Base-by-base conservation (phyloP, 1,140 invertebrate species). In the Chrysomallon squamiferum region DNA sequence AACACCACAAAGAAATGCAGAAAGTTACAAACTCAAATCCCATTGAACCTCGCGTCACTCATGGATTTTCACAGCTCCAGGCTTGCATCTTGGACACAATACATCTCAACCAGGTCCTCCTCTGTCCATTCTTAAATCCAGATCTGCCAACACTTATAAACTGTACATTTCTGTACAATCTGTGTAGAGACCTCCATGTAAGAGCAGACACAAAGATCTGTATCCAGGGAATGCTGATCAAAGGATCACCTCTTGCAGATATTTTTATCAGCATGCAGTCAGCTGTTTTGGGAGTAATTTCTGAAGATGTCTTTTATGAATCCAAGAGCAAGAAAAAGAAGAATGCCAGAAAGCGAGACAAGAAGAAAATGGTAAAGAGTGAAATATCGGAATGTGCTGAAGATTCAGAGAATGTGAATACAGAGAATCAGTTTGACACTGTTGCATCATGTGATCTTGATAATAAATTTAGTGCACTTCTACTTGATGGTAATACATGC, bases 11-110 rank as follows among this genome's bases (percentile, higher is more conserved):
- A 20, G 62, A 64, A 11, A 20, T 27, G 11, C 70, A 65, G 7
- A 66, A 75, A 35, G 72, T 78, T 45, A 75, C 66, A 15, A 68
- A 60, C 13, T 70, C 66, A 50, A 66, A 72, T 63, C 65, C 49
- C 2, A 62, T 80, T 25, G 73, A 80, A 20, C 59, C 65, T 29
- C 13, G 35, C 9, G 63, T 77, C 9, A 67, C 80, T 35, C 83
- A 85, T 67, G 74, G 62, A 9, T 79, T 77, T 62, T 64, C 78
- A 2, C 82, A 84, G 63, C 77, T 81, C 29, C 80, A 84, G 47
- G 32, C 75, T 18, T 79, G 76, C 47, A 49, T 81, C n/a, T 58
- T 73, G 1, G 70, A 73, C 27, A 45, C 49, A 0, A 43, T 71
- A 4, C 68, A 79, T 58, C 50, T 84, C 11, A 83, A 84, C 63